These are phyloP conservation scores for Geococcyx californianus DNA, from an alignment of 2,113 vertebrate species.

Conservation along the genomic window DNA sequence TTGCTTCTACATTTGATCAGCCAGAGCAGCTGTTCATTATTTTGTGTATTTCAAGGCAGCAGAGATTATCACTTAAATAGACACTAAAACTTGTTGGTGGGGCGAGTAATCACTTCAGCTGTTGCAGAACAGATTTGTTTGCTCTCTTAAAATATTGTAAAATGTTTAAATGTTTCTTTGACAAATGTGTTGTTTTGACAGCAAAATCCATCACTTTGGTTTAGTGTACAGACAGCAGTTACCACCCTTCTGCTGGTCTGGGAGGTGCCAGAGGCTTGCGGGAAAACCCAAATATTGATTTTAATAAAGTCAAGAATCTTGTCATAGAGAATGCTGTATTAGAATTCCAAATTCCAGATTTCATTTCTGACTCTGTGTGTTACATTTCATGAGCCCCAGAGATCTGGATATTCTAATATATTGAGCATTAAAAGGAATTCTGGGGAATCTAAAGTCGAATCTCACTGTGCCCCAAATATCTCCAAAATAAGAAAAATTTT, in stretches of 20 bases:
- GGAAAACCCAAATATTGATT: background rate
- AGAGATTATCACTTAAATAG: constrained; percentile 45
- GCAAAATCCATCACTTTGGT: background rate
- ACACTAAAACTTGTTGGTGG: constrained; percentile 20
- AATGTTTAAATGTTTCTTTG: constrained; percentile 30
- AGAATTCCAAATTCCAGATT: background rate
- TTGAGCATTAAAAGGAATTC: background rate
- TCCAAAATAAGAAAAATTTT: background rate
- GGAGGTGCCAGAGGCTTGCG: background rate
- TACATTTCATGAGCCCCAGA: background rate
- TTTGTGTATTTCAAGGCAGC: constrained; percentile 35
- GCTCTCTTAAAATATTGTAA: constrained; percentile 14
- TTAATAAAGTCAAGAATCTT: background rate
- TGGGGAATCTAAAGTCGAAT: background rate
- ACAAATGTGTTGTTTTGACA: background rate
- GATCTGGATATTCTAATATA: background rate
- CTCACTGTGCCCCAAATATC: background rate
- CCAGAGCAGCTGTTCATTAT: constrained; percentile 42
- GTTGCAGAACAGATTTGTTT: constrained; percentile 38
- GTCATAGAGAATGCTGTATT: background rate
- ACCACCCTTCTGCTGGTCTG: background rate
- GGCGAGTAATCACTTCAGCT: background rate
- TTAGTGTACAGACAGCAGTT: background rate
- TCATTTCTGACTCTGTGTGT: background rate
- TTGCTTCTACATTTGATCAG: constrained; percentile 52